Evolutionary conservation across 1,140 invertebrate species (phyloP).

Genomic region (Lasioglossum albipes): DNA sequence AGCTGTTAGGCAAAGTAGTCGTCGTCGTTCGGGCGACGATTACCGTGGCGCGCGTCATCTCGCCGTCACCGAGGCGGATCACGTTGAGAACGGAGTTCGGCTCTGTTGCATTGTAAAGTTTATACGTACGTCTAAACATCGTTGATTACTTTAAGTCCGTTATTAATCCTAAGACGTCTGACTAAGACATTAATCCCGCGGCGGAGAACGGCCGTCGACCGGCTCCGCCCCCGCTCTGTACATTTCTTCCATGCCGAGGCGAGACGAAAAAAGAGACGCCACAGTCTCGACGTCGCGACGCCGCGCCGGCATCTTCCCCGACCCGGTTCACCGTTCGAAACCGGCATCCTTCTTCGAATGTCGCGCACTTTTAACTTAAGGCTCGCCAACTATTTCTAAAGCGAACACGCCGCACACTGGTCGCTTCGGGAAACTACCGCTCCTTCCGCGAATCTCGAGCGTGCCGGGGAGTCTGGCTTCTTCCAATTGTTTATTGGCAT

Average conservation of each 20-base stretch:
- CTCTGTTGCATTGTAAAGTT: slow-evolving; percentile 74
- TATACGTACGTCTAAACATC: slow-evolving; percentile 69
- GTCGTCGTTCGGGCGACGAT: neutral
- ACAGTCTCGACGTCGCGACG: too few species aligned
- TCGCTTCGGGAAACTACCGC: neutral
- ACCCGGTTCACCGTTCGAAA: slow-evolving; percentile 12
- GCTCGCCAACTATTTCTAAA: neutral
- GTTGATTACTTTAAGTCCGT: slow-evolving; percentile 74
- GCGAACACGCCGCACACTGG: neutral
- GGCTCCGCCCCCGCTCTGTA: slow-evolving; percentile 45
- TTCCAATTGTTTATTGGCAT: too few species aligned
- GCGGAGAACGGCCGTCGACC: slow-evolving; percentile 13
- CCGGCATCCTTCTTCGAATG: slow-evolving; percentile 56
- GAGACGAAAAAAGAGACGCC: slow-evolving; percentile 10
- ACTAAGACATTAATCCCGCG: slow-evolving; percentile 48
- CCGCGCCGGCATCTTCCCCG: neutral
- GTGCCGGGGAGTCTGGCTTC: too few species aligned
- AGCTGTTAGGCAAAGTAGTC: neutral
- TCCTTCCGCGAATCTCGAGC: neutral
- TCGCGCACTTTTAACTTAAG: slow-evolving; percentile 49
- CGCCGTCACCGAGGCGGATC: slow-evolving; percentile 14
- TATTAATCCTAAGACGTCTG: slow-evolving; percentile 69
- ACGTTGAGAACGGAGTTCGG: slow-evolving; percentile 52
- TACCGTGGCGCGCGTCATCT: slow-evolving; percentile 13
- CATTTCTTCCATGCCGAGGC: slow-evolving; percentile 40